A percentile compares a stretch with the other conserved stretches of the same genome.
These are phyloP conservation scores for Tapera naevia DNA, from an alignment of 2,797 vertebrate genomes.

Conservation along the genomic window DNA sequence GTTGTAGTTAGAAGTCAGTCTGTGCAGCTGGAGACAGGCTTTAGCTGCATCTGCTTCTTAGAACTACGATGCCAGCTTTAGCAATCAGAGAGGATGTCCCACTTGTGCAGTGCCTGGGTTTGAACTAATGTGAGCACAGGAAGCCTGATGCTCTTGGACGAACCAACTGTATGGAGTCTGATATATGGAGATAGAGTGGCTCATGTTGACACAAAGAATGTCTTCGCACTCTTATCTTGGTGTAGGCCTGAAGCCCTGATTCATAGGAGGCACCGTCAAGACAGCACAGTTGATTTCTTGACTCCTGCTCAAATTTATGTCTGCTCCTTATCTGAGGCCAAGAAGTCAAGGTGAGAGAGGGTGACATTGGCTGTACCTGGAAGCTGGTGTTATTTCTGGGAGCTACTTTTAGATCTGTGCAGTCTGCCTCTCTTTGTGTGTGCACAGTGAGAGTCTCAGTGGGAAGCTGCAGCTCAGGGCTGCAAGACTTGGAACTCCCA, in stretches of 20 bases:
- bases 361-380: not conserved
- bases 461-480: not conserved
- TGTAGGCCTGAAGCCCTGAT: not conserved
- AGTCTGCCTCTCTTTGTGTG: not conserved
- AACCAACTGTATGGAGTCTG: not conserved
- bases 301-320: not conserved
- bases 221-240: not conserved
- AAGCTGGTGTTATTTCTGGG: not conserved
- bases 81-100: not conserved
- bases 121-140: not conserved
- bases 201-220: not conserved
- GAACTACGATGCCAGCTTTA: not conserved
- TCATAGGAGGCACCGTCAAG: not conserved
- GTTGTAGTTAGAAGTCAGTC: not conserved
- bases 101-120: not conserved
- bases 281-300: not conserved
- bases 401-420: not conserved
- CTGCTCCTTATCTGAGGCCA: not conserved
- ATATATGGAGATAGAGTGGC: not conserved
- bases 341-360: not conserved
- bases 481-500: not conserved
- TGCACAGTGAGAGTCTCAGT: accelerated
- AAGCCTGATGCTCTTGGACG: not conserved
- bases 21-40: not conserved
- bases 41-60: accelerated